Conservation (phyloP, 2,113 vertebrate genomes). For the Syrrhaptes paradoxus region DNA sequence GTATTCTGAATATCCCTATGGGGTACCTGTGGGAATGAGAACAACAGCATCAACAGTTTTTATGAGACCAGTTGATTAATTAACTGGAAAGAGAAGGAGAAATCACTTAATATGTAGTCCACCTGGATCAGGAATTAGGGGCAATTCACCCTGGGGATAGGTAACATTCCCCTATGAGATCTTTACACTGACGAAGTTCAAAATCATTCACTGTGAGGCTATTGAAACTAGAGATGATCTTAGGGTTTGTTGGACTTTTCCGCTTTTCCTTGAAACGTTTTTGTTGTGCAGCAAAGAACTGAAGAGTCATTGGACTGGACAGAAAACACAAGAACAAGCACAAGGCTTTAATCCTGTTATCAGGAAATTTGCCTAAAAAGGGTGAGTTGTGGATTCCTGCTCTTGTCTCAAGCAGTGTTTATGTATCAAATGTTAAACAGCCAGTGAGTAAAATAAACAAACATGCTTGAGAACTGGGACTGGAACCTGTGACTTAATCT, state of each 20-base stretch:
- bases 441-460: slow-evolving; percentile 1
- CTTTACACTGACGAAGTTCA: neutral
- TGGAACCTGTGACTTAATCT: neutral
- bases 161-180: neutral
- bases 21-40: neutral
- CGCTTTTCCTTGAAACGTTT: neutral
- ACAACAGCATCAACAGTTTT: neutral
- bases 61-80: neutral
- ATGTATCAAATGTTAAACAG: neutral
- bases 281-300: neutral
- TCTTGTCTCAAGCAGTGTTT: neutral
- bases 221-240: neutral
- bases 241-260: neutral
- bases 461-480: neutral
- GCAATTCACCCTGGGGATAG: neutral
- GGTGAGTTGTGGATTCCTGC: neutral
- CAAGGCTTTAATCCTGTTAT: neutral
- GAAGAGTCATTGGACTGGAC: neutral
- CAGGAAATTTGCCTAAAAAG: neutral
- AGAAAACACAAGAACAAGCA: neutral
- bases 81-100: neutral
- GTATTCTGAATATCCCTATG: neutral
- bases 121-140: neutral
- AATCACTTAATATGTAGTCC: neutral
- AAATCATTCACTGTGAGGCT: neutral